Evolutionary conservation across 2,113 vertebrate species (phyloP).

Genomic region (Carlito syrichta): DNA sequence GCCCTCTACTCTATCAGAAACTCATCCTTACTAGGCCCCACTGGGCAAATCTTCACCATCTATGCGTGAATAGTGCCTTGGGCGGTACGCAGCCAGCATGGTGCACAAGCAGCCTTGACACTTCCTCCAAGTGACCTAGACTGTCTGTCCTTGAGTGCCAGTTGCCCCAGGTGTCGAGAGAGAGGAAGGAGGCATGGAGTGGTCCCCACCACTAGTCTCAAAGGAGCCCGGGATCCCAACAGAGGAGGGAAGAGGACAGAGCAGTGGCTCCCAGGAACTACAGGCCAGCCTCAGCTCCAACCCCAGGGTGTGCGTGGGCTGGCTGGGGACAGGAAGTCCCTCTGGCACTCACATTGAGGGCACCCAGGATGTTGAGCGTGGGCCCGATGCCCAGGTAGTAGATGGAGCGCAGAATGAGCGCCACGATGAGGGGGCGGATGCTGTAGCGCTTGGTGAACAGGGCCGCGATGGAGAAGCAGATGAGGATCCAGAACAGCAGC

Average conservation of each 20-base stretch:
- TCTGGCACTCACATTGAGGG: conserved; percentile 86
- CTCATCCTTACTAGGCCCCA: no score
- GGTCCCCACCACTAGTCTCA: background rate
- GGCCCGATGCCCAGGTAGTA: conserved; percentile 96
- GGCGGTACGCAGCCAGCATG: background rate
- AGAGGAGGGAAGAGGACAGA: background rate
- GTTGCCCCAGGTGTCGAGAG: background rate
- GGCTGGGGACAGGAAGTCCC: background rate
- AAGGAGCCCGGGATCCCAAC: background rate
- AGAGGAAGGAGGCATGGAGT: background rate
- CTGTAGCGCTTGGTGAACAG: conserved; percentile 93
- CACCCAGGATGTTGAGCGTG: conserved; percentile 92
- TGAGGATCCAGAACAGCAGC: conserved; percentile 93
- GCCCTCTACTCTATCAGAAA: background rate
- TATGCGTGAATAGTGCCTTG: accelerated
- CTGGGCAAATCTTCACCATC: background rate
- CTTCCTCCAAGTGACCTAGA: background rate
- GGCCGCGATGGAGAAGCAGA: conserved; percentile 91
- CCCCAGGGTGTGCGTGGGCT: accelerated
- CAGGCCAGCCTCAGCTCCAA: background rate
- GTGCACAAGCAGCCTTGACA: background rate
- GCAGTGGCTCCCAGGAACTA: background rate
- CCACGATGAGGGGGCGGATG: conserved; percentile 91
- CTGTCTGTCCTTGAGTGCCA: background rate
- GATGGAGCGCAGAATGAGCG: conserved; percentile 92